phyloP scores from a whole-genome alignment of 2,888 invertebrate genomes.

The Lepidochitona cinerea region DNA sequence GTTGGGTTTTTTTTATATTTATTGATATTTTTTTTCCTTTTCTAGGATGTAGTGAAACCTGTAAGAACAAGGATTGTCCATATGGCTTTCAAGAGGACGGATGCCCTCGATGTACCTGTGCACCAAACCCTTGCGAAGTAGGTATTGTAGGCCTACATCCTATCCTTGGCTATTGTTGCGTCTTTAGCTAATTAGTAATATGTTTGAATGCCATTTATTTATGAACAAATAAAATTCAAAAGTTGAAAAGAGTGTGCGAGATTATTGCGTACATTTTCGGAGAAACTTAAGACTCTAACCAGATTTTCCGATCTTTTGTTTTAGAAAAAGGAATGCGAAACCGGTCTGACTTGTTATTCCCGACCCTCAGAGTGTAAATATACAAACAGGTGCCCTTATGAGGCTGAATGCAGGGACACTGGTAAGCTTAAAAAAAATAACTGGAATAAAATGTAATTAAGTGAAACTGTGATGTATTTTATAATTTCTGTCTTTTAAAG shows the following conservation, averaged over 20 bases:
- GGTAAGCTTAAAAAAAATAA: not conserved
- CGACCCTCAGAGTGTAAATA: not conserved
- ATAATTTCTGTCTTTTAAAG: too few relatives aligned
- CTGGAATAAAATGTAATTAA: too few relatives aligned
- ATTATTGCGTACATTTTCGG: too few relatives aligned
- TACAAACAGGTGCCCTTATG: not conserved
- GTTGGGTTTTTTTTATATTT: too few relatives aligned
- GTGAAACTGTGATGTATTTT: too few relatives aligned
- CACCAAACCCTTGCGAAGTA: not conserved
- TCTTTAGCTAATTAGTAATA: not conserved
- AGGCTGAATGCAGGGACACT: not conserved
- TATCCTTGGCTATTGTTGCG: too few relatives aligned
- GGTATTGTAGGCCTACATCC: too few relatives aligned
- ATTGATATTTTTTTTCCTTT: too few relatives aligned
- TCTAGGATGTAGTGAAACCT: not conserved
- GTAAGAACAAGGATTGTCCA: not conserved
- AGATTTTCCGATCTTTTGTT: too few relatives aligned
- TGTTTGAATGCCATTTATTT: not conserved
- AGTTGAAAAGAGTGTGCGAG: too few relatives aligned
- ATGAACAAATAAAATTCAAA: too few relatives aligned
- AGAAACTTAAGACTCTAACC: too few relatives aligned
- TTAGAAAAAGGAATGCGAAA: not conserved
- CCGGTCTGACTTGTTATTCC: not conserved
- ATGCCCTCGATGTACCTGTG: conserved; percentile 1
- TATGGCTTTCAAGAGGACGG: not conserved